Conservation (phyloP, 1,140 invertebrate genomes). For the Aphelenchoides fujianensis region DNA sequence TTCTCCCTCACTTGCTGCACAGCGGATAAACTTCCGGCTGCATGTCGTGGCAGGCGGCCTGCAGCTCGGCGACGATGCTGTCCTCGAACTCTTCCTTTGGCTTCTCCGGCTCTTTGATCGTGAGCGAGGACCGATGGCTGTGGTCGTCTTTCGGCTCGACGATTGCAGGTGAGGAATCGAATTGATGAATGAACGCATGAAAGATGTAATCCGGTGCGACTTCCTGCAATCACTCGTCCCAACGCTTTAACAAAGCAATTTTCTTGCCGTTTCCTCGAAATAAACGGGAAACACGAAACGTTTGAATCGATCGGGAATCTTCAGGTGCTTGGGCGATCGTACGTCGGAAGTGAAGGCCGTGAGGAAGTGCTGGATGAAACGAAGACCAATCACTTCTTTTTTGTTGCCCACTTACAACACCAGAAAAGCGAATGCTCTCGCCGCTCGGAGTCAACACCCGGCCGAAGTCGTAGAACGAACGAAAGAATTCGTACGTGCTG, state of each 20-base stretch:
- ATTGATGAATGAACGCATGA: constrained; percentile 1
- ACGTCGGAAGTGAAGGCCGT: constrained; percentile 37
- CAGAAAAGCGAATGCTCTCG: constrained; percentile 18
- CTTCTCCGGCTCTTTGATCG: not conserved
- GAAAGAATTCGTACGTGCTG: constrained; percentile 34
- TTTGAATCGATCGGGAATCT: constrained; percentile 27
- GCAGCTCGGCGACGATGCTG: not conserved
- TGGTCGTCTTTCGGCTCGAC: constrained; percentile 2
- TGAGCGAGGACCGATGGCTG: not conserved
- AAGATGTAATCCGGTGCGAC: not conserved
- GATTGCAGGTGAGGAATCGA: not conserved
- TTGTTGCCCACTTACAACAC: constrained; percentile 6
- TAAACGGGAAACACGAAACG: constrained; percentile 34
- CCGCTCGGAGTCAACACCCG: constrained; percentile 26
- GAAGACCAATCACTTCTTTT: constrained; percentile 10
- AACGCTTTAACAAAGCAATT: constrained; percentile 5
- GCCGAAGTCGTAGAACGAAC: constrained; percentile 31
- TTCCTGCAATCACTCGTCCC: not conserved
- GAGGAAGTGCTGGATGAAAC: constrained; percentile 28
- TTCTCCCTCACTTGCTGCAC: constrained; percentile 15
- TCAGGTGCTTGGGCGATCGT: constrained; percentile 12
- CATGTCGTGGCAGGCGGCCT: constrained; percentile 10
- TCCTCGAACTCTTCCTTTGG: constrained; percentile 10
- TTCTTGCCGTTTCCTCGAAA: constrained; percentile 27
- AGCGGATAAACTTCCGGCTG: constrained; percentile 10